Conservation (phyloP, 2,888 invertebrate species). For the Sphaerophoria taeniata region DNA sequence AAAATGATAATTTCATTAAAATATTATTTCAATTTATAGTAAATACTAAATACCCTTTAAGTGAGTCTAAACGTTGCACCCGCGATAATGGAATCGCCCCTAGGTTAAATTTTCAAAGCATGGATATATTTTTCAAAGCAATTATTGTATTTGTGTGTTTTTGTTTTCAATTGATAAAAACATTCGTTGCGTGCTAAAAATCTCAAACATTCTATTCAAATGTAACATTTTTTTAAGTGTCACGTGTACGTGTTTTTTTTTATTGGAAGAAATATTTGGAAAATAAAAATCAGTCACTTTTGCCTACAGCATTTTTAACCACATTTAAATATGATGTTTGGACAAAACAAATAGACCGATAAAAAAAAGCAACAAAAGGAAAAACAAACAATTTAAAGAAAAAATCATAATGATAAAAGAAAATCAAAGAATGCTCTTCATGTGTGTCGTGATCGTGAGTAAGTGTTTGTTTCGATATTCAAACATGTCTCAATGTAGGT, state of each 20-base stretch:
- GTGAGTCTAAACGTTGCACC: no score
- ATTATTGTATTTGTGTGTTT: neutral
- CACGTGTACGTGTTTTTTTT: neutral
- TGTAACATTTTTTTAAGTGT: neutral
- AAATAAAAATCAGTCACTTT: slow-evolving; percentile 34
- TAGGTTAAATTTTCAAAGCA: neutral
- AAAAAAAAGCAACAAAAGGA: slow-evolving; percentile 1
- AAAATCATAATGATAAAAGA: slow-evolving; percentile 23
- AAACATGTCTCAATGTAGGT: neutral
- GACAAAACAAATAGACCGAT: slow-evolving; percentile 5
- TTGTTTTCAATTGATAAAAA: neutral
- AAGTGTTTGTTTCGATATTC: slow-evolving; percentile 42
- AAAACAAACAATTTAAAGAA: slow-evolving; percentile 15
- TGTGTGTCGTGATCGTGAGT: slow-evolving; percentile 39
- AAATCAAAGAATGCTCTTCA: slow-evolving; percentile 33
- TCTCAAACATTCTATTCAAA: neutral
- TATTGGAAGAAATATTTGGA: neutral
- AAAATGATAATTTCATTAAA: no score
- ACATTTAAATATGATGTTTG: slow-evolving; percentile 19
- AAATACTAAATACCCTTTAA: no score
- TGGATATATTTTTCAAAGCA: neutral
- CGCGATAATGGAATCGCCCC: neutral
- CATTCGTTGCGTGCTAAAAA: neutral
- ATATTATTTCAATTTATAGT: no score
- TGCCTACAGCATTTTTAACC: slow-evolving; percentile 55